Evolutionary conservation across 1,140 invertebrate genomes (phyloP), one percentile per base, ranked within the genome.

Genomic region (Gonatopus flavifemur): DNA sequence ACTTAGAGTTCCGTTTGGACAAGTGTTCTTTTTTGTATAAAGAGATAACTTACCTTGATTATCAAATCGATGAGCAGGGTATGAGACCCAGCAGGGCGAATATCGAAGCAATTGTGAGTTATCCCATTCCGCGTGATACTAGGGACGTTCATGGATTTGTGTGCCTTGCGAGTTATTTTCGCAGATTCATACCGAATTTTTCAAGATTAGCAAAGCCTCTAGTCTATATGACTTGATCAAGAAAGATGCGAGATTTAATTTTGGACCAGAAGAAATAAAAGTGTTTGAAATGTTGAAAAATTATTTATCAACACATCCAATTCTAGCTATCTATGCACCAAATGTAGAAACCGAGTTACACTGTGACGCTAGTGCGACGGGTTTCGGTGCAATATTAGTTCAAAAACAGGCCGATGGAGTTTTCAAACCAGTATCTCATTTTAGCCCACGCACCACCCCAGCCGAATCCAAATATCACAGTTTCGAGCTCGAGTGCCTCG

Each of bases 401-500:
- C 25, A 28, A 12, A 28, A 28, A 28, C 25, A 28, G 12, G 6
- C 25, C 6, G 25, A 28, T 28, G 25, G 25, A 28, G 12, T 6
- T 6, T 28, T 28, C 6, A 6, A 12, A 12, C 25, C 25, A 28
- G 12, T 33, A 8, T 30, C 15, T 2, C 33, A 32, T 33, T 75
- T 73, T 48, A 76, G 76, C 40, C 59, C 70, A 22, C 59, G 62
- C 28, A 69, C 80, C 8, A 59, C 55, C 13, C 54, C 56, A 1
- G 49, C 59, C 10, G 79, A 83, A 63, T 59, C 37, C 10, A 72
- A 74, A 22, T 82, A 78, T 19, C 57, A 52, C 4, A 74, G 67
- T 43, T 79, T 77, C 41, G 73, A 83, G 57, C 53, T 78, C 37
- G 79, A 83, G 64, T 70, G 71, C 16, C 55, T 83, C 32, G 78